Base-by-base conservation (phyloP, 2,888 invertebrate species). In the Toxonevra muliebris region DNA sequence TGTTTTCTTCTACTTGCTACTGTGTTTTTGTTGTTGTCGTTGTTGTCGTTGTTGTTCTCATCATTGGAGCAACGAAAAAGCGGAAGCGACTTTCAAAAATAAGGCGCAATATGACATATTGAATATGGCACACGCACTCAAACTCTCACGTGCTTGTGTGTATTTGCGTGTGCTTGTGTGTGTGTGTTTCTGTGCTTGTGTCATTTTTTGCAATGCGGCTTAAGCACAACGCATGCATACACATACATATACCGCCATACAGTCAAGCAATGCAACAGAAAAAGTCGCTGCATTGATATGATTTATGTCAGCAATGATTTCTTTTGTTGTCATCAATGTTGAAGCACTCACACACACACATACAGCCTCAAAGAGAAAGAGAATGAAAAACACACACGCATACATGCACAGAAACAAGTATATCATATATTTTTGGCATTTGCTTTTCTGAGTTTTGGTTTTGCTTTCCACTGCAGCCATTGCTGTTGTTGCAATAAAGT, bases 271-370 rank as follows among this genome's bases (percentile, higher is more conserved):
- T 30, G 30, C 30, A 30, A 30, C 30, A 30, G 2, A 30, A 30
- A 30, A 30, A 30, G 2, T 30, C 30, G 30, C 30, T 48, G 48
- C 48, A 48, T 48, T 48, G 48, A n/a, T 48, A 48, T 48, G 48
- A 48, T 48, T 48, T 48, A 48, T 48, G 48, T 48, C 48, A 48
- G 48, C 15, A 48, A 48, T 15, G 48, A 48, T 48, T 48, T 48
- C 48, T 48, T 48, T 48, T 48, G 48, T 48, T 48, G 48, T 48
- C 48, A 15, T 48, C 48, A 48, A n/a, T 15, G 30, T 7, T 30
- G 30, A 4, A 30, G 48, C 48, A 5, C 8, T 5, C 48, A 48
- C 4, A 48, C 15, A 48, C 13, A 48, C 12, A 48, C 8, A 30
- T 7, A 30, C 3, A 30, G 7, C 30, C 3, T 4, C 3, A 30